Evolutionary conservation across 2,113 vertebrate species (phyloP).

Genomic region (Anolis sagrei): DNA sequence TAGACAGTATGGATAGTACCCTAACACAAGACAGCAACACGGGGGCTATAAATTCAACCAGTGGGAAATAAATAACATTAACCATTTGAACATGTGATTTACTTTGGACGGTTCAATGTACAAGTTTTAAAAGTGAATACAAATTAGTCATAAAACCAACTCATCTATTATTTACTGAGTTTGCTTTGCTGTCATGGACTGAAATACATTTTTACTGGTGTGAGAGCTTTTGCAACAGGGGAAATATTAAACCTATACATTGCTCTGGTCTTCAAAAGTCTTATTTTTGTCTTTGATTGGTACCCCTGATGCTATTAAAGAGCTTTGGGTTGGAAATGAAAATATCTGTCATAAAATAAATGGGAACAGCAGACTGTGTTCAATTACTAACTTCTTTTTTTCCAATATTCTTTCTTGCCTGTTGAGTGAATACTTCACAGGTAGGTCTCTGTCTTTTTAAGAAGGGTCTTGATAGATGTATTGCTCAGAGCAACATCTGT

Average conservation of each 20-base stretch:
- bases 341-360: slow-evolving; percentile 41
- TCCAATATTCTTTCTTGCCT: slow-evolving; percentile 29
- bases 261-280: slow-evolving; percentile 41
- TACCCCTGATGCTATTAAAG: slow-evolving; percentile 28
- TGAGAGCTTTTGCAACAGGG: neutral
- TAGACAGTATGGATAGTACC: neutral
- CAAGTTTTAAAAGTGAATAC: slow-evolving; percentile 36
- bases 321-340: slow-evolving; percentile 28
- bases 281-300: slow-evolving; percentile 53
- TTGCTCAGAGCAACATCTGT: slow-evolving; percentile 61
- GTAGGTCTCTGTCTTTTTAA: slow-evolving; percentile 49
- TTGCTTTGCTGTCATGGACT: slow-evolving; percentile 9
- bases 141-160: slow-evolving; percentile 49
- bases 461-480: slow-evolving; percentile 69
- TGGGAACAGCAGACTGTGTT: slow-evolving; percentile 27
- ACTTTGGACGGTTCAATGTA: slow-evolving; percentile 38
- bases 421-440: slow-evolving; percentile 47
- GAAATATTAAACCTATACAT: slow-evolving; percentile 38
- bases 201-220: slow-evolving; percentile 21
- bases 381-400: slow-evolving; percentile 60
- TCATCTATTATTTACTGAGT: slow-evolving; percentile 48
- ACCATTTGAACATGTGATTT: slow-evolving; percentile 45
- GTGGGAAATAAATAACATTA: slow-evolving; percentile 45
- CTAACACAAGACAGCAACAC: slow-evolving; percentile 20
- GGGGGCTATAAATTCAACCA: slow-evolving; percentile 45